These are phyloP conservation scores for Batillaria attramentaria DNA, from an alignment of 1,140 invertebrate genomes.

Conservation along the genomic window DNA sequence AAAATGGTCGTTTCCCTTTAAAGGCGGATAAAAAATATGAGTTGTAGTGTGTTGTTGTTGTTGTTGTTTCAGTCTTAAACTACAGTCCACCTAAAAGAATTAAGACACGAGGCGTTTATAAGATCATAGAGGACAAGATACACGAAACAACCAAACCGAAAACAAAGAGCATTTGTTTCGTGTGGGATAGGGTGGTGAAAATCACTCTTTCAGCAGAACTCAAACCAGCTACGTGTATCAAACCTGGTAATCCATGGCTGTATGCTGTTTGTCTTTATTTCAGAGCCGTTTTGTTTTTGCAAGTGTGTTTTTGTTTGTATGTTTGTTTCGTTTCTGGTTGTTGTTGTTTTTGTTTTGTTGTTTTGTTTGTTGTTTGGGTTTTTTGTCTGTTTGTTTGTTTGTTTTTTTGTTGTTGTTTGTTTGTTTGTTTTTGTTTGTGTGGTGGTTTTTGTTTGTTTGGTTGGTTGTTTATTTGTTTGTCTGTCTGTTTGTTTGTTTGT, in stretches of 20 bases:
- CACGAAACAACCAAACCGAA: no score
- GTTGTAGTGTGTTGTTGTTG: no score
- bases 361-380: not conserved
- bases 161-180: not conserved
- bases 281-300: not conserved
- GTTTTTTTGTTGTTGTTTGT: not conserved
- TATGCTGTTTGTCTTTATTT: not conserved
- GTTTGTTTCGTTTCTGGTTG: not conserved
- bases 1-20: no score
- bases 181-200: not conserved
- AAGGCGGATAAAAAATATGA: no score
- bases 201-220: not conserved
- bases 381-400: not conserved
- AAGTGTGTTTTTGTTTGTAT: not conserved
- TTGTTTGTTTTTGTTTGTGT: not conserved
- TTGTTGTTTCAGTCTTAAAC: no score
- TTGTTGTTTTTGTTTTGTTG: not conserved
- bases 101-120: no score
- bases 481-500: not conserved
- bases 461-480: not conserved
- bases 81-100: no score
- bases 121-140: no score
- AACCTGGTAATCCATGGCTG: not conserved
- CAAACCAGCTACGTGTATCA: not conserved
- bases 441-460: not conserved